A percentile compares a stretch with the other conserved stretches of the same genome.
Conservation (phyloP, 2,113 vertebrate species). For the Phocoena phocoena region DNA sequence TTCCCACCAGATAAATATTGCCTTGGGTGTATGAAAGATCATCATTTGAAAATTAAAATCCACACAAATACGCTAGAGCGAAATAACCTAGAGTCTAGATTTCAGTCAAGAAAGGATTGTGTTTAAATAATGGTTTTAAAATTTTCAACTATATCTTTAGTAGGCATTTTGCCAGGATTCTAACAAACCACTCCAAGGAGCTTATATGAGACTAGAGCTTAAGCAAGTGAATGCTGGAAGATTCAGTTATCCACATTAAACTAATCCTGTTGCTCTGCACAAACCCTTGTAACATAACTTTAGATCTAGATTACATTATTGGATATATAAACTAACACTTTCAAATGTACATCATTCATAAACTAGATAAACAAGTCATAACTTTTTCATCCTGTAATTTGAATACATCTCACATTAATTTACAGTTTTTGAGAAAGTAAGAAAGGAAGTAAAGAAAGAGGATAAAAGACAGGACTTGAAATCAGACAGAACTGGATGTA, state of each 20-base stretch:
- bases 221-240: fast-evolving
- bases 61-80: neutral
- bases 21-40: neutral
- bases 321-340: neutral
- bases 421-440: neutral
- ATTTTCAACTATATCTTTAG: neutral
- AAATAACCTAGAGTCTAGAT: neutral
- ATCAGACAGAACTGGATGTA: neutral
- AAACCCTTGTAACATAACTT: neutral
- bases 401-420: neutral
- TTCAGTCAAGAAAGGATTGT: neutral
- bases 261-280: too few species aligned
- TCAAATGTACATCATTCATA: neutral
- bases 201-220: neutral
- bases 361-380: neutral
- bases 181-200: fast-evolving
- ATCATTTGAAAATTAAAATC: slow-evolving; percentile 56
- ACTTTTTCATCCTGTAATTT: neutral
- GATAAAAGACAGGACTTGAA: neutral
- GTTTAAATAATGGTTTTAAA: neutral
- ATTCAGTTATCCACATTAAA: neutral
- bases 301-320: neutral
- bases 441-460: neutral
- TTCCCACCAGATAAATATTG: neutral
- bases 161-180: neutral